Evolutionary conservation across 2,888 invertebrate genomes (phyloP).

Genomic region (Biston stratarius): DNA sequence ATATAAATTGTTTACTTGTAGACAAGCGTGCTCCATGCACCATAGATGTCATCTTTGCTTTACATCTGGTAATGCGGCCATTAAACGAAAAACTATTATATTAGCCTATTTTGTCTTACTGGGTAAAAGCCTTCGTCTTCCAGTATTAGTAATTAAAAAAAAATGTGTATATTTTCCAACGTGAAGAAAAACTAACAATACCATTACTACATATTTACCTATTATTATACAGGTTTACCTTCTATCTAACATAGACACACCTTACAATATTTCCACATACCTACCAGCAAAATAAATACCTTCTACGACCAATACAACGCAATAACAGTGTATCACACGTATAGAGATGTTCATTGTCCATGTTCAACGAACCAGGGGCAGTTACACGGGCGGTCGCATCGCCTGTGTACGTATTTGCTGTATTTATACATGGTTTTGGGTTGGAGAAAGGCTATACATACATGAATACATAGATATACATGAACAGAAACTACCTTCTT

Average conservation of each 20-base stretch:
- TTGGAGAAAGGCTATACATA: conserved; percentile 8
- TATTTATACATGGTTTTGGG: conserved; percentile 12
- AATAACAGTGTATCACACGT: conserved; percentile 41
- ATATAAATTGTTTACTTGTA: too few relatives aligned
- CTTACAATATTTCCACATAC: conserved; percentile 12
- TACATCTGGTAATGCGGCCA: too few relatives aligned
- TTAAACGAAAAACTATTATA: too few relatives aligned
- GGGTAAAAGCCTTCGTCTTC: too few relatives aligned
- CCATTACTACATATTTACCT: too few relatives aligned
- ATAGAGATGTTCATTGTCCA: conserved; percentile 59
- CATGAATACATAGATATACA: neutral
- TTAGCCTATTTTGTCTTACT: too few relatives aligned
- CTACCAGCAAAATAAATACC: conserved; percentile 25
- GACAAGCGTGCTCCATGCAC: too few relatives aligned
- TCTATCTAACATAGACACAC: conserved; percentile 6
- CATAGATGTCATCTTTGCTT: too few relatives aligned
- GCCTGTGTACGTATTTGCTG: conserved; percentile 6
- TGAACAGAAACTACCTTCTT: neutral
- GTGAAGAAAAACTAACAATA: too few relatives aligned
- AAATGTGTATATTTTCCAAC: too few relatives aligned
- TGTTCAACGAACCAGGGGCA: conserved; percentile 59
- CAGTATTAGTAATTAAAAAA: too few relatives aligned
- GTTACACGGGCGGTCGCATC: conserved; percentile 60
- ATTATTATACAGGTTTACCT: too few relatives aligned
- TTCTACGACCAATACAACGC: conserved; percentile 24